Base-by-base conservation (phyloP, 2,888 invertebrate genomes). In the Caenorhabditis sp. region DNA sequence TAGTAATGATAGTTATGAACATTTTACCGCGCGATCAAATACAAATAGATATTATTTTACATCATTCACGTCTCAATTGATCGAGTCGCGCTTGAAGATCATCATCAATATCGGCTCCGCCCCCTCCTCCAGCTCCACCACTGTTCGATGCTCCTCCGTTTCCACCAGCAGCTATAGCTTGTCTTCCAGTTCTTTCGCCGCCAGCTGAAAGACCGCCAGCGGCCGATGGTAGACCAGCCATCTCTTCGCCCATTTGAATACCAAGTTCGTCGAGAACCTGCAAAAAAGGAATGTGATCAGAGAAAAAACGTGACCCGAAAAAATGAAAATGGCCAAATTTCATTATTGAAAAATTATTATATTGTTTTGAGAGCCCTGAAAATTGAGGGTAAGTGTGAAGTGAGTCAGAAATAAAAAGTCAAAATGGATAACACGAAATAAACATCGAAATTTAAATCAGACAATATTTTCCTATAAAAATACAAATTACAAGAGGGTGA, bases 231-330 rank as follows among this genome's bases (percentile, higher is more conserved):
- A 97, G 90, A 53, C 94, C 95, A 36, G 93, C 93, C 69, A 99
- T 90, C 88, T 94, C 93, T 89, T 97, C 97, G 77, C 92, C 93
- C 86, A 99, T 91, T 90, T 97, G 96, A 76, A 99, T 91, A 36
- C 99, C 97, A 82, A 99, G 90, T 90, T 99, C 99, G 89, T 99
- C 97, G 84, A 99, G 90, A 64, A 99, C 96, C 91, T 99, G 95
- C 31, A 31, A 31, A 10, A 31, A 31, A 31, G 6, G 51, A 12
- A 6, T 51, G 4, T 12, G 51, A 51, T 21, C 19, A 51, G 12
- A 5, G 23, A 51, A 6, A 51, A 6, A 21, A 21, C 51, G 51
- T 51, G 4, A 51, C 19, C n/a, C n/a, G n/a, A n/a, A n/a, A n/a
- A n/a, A n/a, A n/a, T n/a, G n/a, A n/a, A n/a, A n/a, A n/a, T n/a